Percentiles rank a stretch among this genome's conserved stretches.
These are phyloP conservation scores for Leptobrachium leishanense DNA, from an alignment of 2,113 vertebrate genomes.

Conservation along the genomic window DNA sequence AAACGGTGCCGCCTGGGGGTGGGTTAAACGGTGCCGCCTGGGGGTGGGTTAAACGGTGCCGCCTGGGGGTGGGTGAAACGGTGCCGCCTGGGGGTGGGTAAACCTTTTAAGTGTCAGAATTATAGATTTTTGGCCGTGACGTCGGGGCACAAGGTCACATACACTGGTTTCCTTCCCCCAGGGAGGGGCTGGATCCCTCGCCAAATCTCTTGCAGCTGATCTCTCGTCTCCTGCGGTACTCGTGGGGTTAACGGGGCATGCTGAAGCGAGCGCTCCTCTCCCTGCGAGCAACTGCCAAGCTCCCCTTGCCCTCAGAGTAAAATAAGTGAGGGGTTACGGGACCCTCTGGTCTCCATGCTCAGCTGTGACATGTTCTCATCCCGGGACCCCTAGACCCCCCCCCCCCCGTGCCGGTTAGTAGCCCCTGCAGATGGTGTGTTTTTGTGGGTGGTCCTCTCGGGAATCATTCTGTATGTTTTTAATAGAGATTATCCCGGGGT, in stretches of 20 bases:
- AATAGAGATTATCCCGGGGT: too few relatives aligned
- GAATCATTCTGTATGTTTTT: not conserved
- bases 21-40: too few relatives aligned
- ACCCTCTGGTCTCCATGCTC: not conserved
- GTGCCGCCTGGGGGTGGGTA: too few relatives aligned
- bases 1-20: too few relatives aligned
- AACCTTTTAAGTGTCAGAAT: too few relatives aligned
- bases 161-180: too few relatives aligned
- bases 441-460: conserved; percentile 3
- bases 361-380: not conserved
- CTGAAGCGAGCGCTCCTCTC: not conserved
- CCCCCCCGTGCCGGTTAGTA: not conserved
- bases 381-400: not conserved
- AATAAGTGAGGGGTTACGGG: not conserved
- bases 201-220: not conserved
- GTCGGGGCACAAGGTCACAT: too few relatives aligned
- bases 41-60: too few relatives aligned
- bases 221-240: not conserved
- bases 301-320: not conserved
- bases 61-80: too few relatives aligned
- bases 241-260: not conserved
- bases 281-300: not conserved
- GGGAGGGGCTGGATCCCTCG: too few relatives aligned
- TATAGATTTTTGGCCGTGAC: too few relatives aligned
- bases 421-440: not conserved